Base-by-base conservation (phyloP, 2,888 invertebrate species). In the Aromia moschata region DNA sequence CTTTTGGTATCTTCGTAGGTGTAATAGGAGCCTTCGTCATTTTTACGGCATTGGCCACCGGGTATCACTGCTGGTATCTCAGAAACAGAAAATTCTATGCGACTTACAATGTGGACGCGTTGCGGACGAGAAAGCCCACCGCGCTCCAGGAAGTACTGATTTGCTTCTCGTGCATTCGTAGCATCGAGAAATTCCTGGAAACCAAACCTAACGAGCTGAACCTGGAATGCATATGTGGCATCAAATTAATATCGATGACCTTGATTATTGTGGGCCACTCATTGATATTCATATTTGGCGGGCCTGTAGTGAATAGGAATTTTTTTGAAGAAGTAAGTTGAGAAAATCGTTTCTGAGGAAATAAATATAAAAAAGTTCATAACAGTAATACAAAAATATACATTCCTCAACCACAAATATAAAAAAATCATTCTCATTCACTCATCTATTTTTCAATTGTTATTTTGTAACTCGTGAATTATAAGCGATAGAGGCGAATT, bases 241-340 rank as follows among this genome's bases (percentile, higher is more conserved):
- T 91, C 33, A 89, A 88, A 72, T 84, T 87, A 10, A 71, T 89
- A 44, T 85, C 89, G 0, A 91, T 91, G 90, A 64, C 84, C 0
- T 83, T 89, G 44, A 89, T 91, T 44, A 79, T 90, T 3, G 82
- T 82, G 30, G 89, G 89, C 0, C 90, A 91, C 73, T 85, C 87
- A 0, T 80, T 89, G 30, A 79, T 89, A 41, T 90, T 89, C 70
- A 83, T 87, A 40, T 83, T 87, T 14, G 86, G 87, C 70, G 89
- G 90, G 47, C 90, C 90, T 0, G 83, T 89, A 0, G 82, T 86
- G 77, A 90, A 91, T 73, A 83, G 84, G 10, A 83, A 84, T 60
- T 89, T 88, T 71, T 86, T 85, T 81, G 83, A 85, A 68, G 74
- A 85, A 76, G 88, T 88, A 78, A 65, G 73, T 64, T 25, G 25